Conservation (phyloP, 2,113 vertebrate species). For the Varanus komodoensis region DNA sequence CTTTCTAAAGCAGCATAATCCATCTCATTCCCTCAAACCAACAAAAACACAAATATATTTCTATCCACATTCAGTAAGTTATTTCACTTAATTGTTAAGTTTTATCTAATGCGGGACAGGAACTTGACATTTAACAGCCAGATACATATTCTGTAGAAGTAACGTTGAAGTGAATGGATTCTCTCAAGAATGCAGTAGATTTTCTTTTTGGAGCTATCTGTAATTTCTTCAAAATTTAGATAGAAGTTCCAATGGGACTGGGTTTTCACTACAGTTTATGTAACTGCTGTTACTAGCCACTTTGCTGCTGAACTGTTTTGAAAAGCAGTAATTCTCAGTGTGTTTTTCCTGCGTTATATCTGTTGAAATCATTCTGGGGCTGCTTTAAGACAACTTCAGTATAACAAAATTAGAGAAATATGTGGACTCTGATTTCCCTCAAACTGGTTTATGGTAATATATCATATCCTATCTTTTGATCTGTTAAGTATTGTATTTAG, state of each 20-base stretch:
- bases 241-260: neutral
- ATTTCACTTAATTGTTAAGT: neutral
- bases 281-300: neutral
- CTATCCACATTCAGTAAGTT: neutral
- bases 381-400: constrained; percentile 1
- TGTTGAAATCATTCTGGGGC: neutral
- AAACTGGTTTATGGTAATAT: neutral
- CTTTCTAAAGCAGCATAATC: neutral
- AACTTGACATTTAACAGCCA: neutral
- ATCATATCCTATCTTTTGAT: neutral
- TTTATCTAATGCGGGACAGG: neutral
- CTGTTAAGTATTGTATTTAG: neutral
- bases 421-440: neutral
- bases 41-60: neutral
- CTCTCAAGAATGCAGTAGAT: neutral
- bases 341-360: too few species aligned
- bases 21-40: neutral
- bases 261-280: neutral
- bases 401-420: neutral
- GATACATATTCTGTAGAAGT: neutral
- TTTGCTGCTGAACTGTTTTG: constrained; percentile 18
- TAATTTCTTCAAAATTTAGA: neutral
- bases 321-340: neutral
- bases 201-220: neutral
- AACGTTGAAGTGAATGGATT: neutral